Conservation (phyloP, 2,888 invertebrate genomes). For the Chirona hameri region DNA sequence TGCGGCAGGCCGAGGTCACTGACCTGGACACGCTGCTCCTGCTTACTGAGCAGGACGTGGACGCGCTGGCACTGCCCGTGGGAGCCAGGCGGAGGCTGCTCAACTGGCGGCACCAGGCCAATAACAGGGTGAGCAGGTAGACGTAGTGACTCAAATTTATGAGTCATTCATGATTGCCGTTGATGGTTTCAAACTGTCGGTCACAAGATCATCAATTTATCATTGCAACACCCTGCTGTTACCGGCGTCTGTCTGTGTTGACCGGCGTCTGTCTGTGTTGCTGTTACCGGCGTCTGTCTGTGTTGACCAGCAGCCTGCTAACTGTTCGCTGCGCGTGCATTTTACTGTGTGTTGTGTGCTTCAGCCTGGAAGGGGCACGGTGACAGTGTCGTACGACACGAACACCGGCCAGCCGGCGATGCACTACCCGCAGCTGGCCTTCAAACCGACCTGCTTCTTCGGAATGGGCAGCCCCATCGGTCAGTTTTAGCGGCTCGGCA, state of each 20-base stretch:
- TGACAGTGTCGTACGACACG: slow-evolving; percentile 46
- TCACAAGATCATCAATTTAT: no score
- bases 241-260: no score
- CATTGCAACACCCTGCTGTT: no score
- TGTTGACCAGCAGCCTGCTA: no score
- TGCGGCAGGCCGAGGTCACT: neutral
- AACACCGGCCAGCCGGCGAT: slow-evolving; percentile 76
- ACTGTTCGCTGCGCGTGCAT: no score
- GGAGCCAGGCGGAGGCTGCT: neutral
- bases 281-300: no score
- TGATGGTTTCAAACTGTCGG: no score
- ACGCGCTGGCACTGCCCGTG: neutral
- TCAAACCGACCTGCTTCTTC: slow-evolving; percentile 78
- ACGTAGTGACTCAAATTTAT: no score
- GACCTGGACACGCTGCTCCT: neutral
- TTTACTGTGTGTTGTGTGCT: no score
- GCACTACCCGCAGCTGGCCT: slow-evolving; percentile 72
- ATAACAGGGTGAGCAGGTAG: neutral
- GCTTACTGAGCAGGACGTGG: neutral
- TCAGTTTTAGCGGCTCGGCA: slow-evolving; percentile 47
- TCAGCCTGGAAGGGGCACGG: neutral
- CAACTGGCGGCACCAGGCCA: neutral
- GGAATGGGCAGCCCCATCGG: slow-evolving; percentile 93
- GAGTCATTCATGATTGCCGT: no score
- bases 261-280: no score